These are phyloP conservation scores for Gorilla gorilla DNA, from an alignment of 2,113 vertebrate genomes.

Conservation along the genomic window DNA sequence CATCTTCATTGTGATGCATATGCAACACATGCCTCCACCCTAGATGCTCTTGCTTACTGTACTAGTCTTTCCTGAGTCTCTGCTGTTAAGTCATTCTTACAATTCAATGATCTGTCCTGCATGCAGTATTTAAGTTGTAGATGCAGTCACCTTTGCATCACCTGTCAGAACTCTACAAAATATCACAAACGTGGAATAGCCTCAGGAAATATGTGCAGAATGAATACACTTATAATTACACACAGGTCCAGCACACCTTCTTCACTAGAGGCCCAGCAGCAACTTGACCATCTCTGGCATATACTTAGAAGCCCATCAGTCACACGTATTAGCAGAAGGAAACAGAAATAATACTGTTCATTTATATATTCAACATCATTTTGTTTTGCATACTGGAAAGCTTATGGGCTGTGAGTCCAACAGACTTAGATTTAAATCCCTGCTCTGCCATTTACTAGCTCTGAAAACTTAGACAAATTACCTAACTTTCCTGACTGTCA, in stretches of 20 bases:
- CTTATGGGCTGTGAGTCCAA: slow-evolving; percentile 2
- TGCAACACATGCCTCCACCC: background rate
- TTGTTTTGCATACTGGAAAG: slow-evolving; percentile 15
- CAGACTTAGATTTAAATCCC: slow-evolving; percentile 40
- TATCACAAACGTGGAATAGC: background rate
- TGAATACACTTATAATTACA: background rate
- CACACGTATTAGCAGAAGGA: background rate
- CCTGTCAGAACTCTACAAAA: background rate
- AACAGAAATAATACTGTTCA: background rate
- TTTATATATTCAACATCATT: background rate
- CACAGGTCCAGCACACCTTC: background rate
- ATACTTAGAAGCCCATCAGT: background rate
- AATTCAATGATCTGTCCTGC: background rate
- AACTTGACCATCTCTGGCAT: background rate
- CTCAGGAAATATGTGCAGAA: background rate
- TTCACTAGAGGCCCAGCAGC: background rate
- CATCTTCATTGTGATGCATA: background rate
- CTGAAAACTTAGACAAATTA: slow-evolving; percentile 21
- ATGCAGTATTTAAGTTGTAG: background rate
- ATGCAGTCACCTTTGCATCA: background rate
- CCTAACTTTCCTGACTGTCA: background rate
- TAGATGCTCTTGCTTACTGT: background rate
- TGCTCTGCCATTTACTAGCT: background rate
- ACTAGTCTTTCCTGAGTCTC: background rate
- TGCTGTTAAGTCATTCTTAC: background rate